Percentiles rank a stretch among this genome's conserved stretches.
Evolutionary conservation across 2,797 vertebrate species (phyloP).

Genomic region (Varecia variegata): DNA sequence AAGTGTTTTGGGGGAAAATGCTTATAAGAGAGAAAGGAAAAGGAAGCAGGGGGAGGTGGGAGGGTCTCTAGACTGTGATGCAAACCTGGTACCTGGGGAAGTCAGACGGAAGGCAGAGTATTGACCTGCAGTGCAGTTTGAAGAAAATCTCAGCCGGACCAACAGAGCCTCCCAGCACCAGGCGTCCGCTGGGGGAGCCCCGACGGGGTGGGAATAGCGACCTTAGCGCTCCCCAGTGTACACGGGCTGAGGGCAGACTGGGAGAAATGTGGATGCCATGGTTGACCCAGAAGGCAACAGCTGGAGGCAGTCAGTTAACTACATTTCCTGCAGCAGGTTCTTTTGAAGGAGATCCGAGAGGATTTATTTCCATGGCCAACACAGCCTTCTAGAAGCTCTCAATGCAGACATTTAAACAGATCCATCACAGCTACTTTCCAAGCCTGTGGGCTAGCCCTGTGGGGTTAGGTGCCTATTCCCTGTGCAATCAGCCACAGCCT

Average conservation of each 20-base stretch:
- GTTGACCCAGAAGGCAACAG: neutral
- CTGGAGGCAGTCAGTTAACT: neutral
- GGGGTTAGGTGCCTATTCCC: neutral
- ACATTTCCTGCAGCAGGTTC: neutral
- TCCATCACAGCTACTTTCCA: too few species aligned
- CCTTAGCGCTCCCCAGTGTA: fast-evolving
- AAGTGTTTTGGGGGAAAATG: neutral
- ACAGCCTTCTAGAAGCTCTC: neutral
- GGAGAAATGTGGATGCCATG: fast-evolving
- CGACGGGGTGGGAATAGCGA: fast-evolving
- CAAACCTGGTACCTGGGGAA: too few species aligned
- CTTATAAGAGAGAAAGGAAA: neutral
- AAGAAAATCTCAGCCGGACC: neutral
- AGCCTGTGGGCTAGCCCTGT: neutral
- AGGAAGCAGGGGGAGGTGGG: neutral
- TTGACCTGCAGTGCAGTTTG: fast-evolving
- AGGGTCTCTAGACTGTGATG: fast-evolving
- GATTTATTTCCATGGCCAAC: neutral
- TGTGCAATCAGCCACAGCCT: neutral
- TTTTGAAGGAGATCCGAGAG: neutral
- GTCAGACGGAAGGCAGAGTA: neutral
- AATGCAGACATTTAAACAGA: neutral
- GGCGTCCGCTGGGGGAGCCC: fast-evolving
- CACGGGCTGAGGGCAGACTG: fast-evolving
- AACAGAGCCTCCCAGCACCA: neutral